Evolutionary conservation across 2,797 vertebrate species (phyloP), one percentile per base, ranked within the genome.

Genomic region (Notolabrus celidotus): DNA sequence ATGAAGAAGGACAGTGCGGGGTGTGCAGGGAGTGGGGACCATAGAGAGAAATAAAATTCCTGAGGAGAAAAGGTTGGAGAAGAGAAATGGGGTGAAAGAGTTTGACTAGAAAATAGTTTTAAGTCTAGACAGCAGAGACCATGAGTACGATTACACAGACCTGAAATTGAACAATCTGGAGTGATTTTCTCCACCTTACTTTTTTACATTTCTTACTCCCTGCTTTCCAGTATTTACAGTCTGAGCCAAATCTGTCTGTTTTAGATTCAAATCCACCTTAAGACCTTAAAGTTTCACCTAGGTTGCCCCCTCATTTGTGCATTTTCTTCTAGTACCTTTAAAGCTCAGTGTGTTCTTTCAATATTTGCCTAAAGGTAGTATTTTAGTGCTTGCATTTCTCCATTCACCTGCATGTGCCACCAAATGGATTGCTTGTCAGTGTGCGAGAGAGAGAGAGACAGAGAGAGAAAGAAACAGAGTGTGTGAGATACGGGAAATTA

Each of bases 1-100:
- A 92, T 25, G 86, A 88, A 81, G 88, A 91, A 88, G 84, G 92
- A 92, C 89, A 91, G 83, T 84, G 90, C 36, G 79, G 61, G 74
- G 67, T 41, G 81, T 76, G 46, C 15, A 8, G 42, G 74, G 74
- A 79, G 80, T 65, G 84, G 81, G n/a, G 84, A 84, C 86, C 82
- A 60, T 25, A 46, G 76, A 82, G 72, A 57, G 58, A 70, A 79
- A 56, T 53, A 50, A 29, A 50, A 23, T 10, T 85, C 62, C 69
- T 45, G 67, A 76, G 66, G 31, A 80, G 74, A 76, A 75, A 46
- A 72, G 77, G 71, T 71, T 64, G 58, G 61, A 27, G 46, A 72
- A 69, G 54, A 62, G 50, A 73, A 72, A 53, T 39, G 55, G 63
- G 69, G 63, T 75, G 68, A 80, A 66, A 56, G 80, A 82, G 80